These are phyloP conservation scores for Ophioninae sp. DNA, from an alignment of 2,888 invertebrate genomes.

Conservation along the genomic window DNA sequence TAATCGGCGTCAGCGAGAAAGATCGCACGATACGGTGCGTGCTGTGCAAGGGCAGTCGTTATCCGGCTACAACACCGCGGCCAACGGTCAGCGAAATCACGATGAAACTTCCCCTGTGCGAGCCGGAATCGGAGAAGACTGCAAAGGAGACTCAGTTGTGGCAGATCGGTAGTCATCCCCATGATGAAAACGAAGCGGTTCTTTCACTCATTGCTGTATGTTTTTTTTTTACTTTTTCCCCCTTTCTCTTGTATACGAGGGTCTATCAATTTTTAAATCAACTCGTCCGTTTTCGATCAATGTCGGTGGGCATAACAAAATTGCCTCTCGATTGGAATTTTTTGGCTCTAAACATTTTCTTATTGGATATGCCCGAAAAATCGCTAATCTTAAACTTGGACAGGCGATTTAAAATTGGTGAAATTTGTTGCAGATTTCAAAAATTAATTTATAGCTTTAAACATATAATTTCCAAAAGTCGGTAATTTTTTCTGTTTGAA, in stretches of 20 bases:
- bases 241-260: too few relatives aligned
- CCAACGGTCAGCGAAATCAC: conserved; percentile 91
- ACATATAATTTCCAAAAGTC: neutral
- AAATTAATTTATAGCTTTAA: neutral
- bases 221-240: neutral
- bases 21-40: conserved; percentile 91
- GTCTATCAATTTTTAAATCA: neutral
- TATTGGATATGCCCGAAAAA: too few relatives aligned
- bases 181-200: conserved; percentile 89
- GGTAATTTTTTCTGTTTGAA: neutral
- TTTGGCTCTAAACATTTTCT: too few relatives aligned
- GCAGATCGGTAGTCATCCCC: conserved; percentile 85
- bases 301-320: too few relatives aligned
- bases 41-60: conserved; percentile 93
- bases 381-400: too few relatives aligned
- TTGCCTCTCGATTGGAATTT: too few relatives aligned
- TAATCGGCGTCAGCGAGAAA: conserved; percentile 90
- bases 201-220: conserved; percentile 93
- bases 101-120: conserved; percentile 90
- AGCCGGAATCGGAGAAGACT: conserved; percentile 90
- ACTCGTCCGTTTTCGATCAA: neutral
- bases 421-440: neutral
- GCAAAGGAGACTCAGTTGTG: conserved; percentile 89
- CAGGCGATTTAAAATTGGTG: neutral
- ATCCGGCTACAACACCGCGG: conserved; percentile 93